Evolutionary conservation across 2,797 vertebrate genomes (phyloP), one percentile per base, ranked within the genome.

Genomic region (Acridotheres tristis): DNA sequence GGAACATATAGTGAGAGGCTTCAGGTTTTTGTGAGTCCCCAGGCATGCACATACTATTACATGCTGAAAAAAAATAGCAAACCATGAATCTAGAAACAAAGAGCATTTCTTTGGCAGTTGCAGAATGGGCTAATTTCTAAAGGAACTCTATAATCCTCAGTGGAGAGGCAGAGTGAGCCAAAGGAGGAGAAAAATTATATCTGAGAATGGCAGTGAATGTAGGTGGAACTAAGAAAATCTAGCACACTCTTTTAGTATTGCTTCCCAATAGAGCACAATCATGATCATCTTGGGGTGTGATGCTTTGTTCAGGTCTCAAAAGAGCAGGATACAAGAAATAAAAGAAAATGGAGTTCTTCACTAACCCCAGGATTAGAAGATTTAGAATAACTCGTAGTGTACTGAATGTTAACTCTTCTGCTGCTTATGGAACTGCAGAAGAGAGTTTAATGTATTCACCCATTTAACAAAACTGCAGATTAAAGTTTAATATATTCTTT

Each of bases 401-500:
- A 72, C 50, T 73, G 84, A 81, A 47, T 30, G 14, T 73, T 67
- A 89, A 51, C 22, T 90, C 26, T 10, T 88, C 53, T 66, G 27
- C 62, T 79, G 65, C 58, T 78, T 55, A 71, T 27, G 48, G 58
- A 92, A 43, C 55, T 54, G 50, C 67, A 85, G 61, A 73, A 21
- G 27, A 42, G 42, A 43, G 8, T 67, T 67, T 69, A 93, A 92
- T 76, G 30, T 63, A 85, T 73, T 91, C 79, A 69, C 67, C 83
- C 83, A 32, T 59, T 61, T 79, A 85, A 79, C 1, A 2, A 73
- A 85, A 85, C 27, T 50, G 42, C 42, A 93, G 78, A 93, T 69
- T 79, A 25, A 92, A 79, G 10, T 40, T 90, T 81, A 92, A 94
- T 79, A 20, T 86, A 85, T 88, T 88, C 73, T 78, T 88, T 80